A percentile compares a stretch with the other conserved stretches of the same genome.
Evolutionary conservation across 1,140 invertebrate genomes (phyloP).

Genomic region (Drosophila ogumai): DNA sequence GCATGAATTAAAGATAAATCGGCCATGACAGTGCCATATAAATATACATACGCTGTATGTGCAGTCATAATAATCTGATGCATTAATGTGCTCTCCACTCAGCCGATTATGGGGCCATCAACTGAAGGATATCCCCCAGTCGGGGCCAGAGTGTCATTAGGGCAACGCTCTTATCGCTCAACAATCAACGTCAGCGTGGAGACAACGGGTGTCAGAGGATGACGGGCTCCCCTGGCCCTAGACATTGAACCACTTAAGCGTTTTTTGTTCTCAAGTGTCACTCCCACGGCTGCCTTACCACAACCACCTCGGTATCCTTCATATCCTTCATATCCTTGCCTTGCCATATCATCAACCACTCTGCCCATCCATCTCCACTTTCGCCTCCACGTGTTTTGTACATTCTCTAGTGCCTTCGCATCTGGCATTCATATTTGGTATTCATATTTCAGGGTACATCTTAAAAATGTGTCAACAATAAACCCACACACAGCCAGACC

Average conservation of each 20-base stretch:
- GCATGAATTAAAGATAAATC: conserved; percentile 33
- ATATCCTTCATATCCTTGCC: neutral
- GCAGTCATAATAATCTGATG: conserved; percentile 24
- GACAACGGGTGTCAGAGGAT: neutral
- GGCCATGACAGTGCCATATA: neutral
- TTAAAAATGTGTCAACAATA: conserved; percentile 70
- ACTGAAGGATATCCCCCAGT: conserved; percentile 24
- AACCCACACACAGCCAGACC: conserved; percentile 13
- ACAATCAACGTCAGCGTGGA: conserved; percentile 58
- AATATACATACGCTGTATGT: neutral
- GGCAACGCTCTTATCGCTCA: conserved; percentile 57
- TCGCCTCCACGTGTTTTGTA: conserved; percentile 32
- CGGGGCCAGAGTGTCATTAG: conserved; percentile 56
- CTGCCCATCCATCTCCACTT: conserved; percentile 17
- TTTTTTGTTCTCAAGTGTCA: conserved; percentile 66
- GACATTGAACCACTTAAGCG: conserved; percentile 40
- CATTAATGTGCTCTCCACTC: conserved; percentile 39
- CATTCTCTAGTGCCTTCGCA: conserved; percentile 38
- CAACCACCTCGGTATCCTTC: neutral
- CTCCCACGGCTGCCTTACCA: conserved; percentile 21
- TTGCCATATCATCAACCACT: conserved; percentile 27
- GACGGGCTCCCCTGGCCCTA: conserved; percentile 3
- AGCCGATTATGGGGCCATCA: conserved; percentile 39
- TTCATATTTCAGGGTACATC: conserved; percentile 48
- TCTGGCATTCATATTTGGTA: conserved; percentile 41